Evolutionary conservation across 1,140 invertebrate genomes (phyloP).

Genomic region (Neodiprion pinetum): DNA sequence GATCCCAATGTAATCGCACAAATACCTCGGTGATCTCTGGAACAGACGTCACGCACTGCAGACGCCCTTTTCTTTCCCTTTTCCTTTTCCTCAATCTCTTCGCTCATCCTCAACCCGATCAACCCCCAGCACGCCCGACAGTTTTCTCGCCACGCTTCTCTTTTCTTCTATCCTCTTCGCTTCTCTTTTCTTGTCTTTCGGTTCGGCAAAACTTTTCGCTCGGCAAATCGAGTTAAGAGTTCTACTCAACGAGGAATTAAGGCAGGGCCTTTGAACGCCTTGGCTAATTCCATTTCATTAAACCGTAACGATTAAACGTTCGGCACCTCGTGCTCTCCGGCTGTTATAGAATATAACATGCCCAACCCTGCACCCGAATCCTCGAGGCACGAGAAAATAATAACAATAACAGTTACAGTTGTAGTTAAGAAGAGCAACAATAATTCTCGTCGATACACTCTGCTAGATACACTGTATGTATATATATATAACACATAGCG

Average conservation of each 20-base stretch:
- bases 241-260: constrained; percentile 4
- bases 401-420: too few species aligned
- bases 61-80: constrained; percentile 10
- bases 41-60: constrained; percentile 22
- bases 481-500: too few species aligned
- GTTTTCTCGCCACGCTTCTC: too few species aligned
- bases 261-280: background rate
- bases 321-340: background rate
- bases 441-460: too few species aligned
- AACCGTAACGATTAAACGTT: background rate
- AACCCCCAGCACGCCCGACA: background rate
- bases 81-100: background rate
- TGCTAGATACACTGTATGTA: too few species aligned
- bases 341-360: too few species aligned
- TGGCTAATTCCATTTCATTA: constrained; percentile 7
- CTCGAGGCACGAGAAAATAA: too few species aligned
- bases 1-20: constrained; percentile 3
- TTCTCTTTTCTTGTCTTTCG: too few species aligned
- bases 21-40: background rate
- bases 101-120: background rate
- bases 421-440: too few species aligned
- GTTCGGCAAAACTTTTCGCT: background rate
- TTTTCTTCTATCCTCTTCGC: too few species aligned
- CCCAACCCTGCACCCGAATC: too few species aligned
- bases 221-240: background rate